A percentile compares a stretch with the other conserved stretches of the same genome.
Evolutionary conservation across 2,888 invertebrate species (phyloP).

Genomic region (Drosophila subquinaria): DNA sequence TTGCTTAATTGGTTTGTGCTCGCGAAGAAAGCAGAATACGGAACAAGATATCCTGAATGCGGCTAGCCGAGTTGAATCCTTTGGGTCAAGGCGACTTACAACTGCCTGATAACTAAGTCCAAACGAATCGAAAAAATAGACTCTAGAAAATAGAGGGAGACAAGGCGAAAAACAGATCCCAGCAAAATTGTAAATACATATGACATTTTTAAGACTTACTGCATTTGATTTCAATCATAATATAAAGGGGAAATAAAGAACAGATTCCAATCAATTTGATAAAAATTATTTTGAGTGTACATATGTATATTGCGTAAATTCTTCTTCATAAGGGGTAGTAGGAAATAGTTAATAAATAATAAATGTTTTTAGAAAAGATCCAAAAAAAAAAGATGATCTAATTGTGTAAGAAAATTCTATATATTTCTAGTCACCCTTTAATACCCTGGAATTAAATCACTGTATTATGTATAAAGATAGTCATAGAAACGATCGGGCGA

Average conservation of each 20-base stretch:
- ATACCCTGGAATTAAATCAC: too few species aligned
- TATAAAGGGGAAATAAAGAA: neutral
- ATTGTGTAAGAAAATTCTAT: too few species aligned
- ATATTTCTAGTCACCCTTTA: too few species aligned
- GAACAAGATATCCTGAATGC: conserved; percentile 31
- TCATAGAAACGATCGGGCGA: too few species aligned
- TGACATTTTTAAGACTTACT: neutral
- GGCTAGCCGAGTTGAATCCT: conserved; percentile 24
- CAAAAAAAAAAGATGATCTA: too few species aligned
- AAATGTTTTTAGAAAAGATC: too few species aligned
- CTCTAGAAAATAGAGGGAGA: neutral
- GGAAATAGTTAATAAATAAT: too few species aligned
- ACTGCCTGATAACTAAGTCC: conserved; percentile 10
- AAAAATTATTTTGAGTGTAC: too few species aligned
- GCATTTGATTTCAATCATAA: neutral
- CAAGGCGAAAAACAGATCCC: conserved; percentile 1
- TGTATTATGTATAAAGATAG: too few species aligned
- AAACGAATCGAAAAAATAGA: neutral
- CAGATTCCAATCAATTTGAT: neutral
- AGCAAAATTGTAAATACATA: conserved; percentile 1
- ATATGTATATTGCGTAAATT: too few species aligned
- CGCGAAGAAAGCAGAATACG: conserved; percentile 14
- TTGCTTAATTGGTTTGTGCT: conserved; percentile 52
- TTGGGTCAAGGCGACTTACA: conserved; percentile 29
- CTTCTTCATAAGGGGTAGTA: too few species aligned